A percentile compares a stretch with the other conserved stretches of the same genome.
These are phyloP conservation scores for Wiebesia pumilae DNA, from an alignment of 1,140 invertebrate species.

Conservation along the genomic window DNA sequence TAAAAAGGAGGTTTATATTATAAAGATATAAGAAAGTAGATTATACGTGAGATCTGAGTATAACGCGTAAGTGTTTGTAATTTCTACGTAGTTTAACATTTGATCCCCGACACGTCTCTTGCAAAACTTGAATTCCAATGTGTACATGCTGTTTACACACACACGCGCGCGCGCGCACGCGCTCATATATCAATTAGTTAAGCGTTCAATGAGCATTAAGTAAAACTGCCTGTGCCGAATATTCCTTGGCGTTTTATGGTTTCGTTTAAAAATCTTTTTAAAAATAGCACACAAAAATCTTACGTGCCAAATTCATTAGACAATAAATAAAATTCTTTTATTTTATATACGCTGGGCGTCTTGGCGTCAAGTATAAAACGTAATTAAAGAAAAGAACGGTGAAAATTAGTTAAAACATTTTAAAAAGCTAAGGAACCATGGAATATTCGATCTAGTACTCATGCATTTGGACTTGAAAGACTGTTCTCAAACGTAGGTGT, in stretches of 20 bases:
- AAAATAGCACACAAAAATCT: conserved; percentile 34
- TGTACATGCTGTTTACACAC: conserved; percentile 54
- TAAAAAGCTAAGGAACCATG: conserved; percentile 2
- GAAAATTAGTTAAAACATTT: neutral
- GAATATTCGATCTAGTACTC: conserved; percentile 59
- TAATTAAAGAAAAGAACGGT: neutral
- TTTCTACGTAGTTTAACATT: conserved; percentile 27
- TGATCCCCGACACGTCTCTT: conserved; percentile 26
- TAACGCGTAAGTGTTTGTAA: conserved; percentile 28
- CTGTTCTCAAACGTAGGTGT: conserved; percentile 64
- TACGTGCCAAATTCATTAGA: conserved; percentile 65
- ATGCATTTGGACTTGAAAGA: conserved; percentile 66
- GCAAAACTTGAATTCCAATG: conserved; percentile 35
- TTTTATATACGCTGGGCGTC: conserved; percentile 2
- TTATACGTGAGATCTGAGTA: conserved; percentile 25
- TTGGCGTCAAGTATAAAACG: neutral
- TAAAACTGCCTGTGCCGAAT: conserved; percentile 58
- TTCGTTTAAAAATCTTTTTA: neutral
- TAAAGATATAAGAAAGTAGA: neutral
- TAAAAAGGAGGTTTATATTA: conserved; percentile 30
- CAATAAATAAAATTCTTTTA: conserved; percentile 59
- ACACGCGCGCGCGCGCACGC: too few relatives aligned
- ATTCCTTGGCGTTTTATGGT: conserved; percentile 53
- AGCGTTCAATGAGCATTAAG: conserved; percentile 48
- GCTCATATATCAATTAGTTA: conserved; percentile 50